Evolutionary conservation across 2,797 vertebrate species (phyloP).

Genomic region (Scleropages formosus): DNA sequence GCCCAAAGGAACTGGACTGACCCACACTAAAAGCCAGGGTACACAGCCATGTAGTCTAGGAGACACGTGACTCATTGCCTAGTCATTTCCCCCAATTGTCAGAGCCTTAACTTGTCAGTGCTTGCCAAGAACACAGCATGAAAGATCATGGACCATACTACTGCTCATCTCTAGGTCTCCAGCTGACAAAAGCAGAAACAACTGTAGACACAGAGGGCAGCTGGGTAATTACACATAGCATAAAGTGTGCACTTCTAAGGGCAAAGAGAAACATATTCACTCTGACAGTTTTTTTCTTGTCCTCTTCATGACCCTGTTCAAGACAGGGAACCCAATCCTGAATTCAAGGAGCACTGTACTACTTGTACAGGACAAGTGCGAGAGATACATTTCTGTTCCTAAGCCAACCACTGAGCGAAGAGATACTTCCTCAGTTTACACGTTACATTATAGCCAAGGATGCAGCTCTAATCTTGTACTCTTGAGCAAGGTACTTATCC

Average conservation of each 20-base stretch:
- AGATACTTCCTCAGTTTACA: no score
- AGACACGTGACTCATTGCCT: conserved; percentile 48
- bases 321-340: no score
- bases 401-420: no score
- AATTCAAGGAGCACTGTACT: no score
- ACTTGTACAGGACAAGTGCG: no score
- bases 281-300: no score
- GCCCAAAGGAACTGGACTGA: not conserved
- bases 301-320: no score
- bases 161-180: not conserved
- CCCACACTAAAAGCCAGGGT: not conserved
- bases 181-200: conserved; percentile 11
- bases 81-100: conserved; percentile 64
- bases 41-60: conserved; percentile 24
- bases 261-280: not conserved
- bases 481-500: no score
- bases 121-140: not conserved
- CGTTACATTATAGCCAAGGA: no score
- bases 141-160: not conserved
- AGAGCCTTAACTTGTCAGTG: conserved; percentile 36
- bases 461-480: no score
- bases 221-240: not conserved
- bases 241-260: not conserved
- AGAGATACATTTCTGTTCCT: no score
- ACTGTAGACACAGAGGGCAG: conserved; percentile 9